Evolutionary conservation across 1,140 invertebrate species (phyloP), one percentile per base, ranked within the genome.

Genomic region (Drosophila ambigua): DNA sequence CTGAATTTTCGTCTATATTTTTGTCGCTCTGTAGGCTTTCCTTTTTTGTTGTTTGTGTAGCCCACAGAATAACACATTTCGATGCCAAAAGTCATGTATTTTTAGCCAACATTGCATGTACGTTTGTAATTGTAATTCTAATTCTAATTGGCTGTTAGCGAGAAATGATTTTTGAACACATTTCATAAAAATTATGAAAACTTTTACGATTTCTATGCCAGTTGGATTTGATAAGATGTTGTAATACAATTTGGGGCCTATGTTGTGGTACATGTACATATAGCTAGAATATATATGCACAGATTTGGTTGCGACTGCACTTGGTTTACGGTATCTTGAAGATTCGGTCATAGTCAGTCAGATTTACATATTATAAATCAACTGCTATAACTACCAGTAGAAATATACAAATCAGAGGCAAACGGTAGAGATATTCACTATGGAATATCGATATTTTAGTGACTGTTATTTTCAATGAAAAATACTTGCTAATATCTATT

Each of bases 21-120:
- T 72, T 55, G 58, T 16, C 67, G 51, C 55, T 71, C 67, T 31
- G 23, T 71, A 58, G 26, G 45, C 50, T 57, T 69, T 50, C 20
- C 20, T 77, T 39, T 3, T 13, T 77, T 43, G 64, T 59, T 76
- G 60, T 81, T 78, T 72, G 69, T 87, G 67, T 74, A 72, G 80
- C 63, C 65, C 59, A 66, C 44, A 35, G 24, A 63, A 72, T 78
- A 64, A 76, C 61, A 63, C 74, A 46, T 81, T 81, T 69, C 54
- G 67, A 72, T 77, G 79, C 78, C 79, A 88, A 88, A 77, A 77
- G 73, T 77, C 73, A 77, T 63, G 72, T 82, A 79, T 77, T 87
- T 79, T 75, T 78, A 65, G 55, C 64, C 58, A 51, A 54, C 71
- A 52, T 64, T 62, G 69, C 48, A 48, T 72, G 68, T 66, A 28